Evolutionary conservation across 2,888 invertebrate genomes (phyloP), one percentile per base, ranked within the genome.

Genomic region (Chrysina gloriosa): DNA sequence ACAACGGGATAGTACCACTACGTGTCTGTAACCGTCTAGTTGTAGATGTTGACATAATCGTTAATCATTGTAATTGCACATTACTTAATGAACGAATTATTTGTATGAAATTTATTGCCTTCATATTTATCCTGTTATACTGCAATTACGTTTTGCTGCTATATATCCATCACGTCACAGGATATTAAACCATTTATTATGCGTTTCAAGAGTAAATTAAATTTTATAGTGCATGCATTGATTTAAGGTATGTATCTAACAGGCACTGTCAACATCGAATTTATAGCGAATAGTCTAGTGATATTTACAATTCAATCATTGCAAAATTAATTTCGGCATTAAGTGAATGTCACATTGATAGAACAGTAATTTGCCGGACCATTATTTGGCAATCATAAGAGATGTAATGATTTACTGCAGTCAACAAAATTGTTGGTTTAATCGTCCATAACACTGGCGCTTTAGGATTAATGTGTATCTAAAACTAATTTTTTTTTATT

Each of bases 141-240:
- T 25, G 48, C 23, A 48, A 21, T 21, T 25, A 25, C 25, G 11
- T 14, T 23, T 11, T 5, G 48, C 14, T 27, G 11, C 11, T 14
- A 50, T 50, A 50, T 50, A 50, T 50, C 48, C 27, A 50, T 50
- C 27, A 11, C 4, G 27, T 14, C 4, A 23, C 11, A 6, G 27
- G 14, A 50, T 50, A 50, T 50, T 50, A 50, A 50, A 27, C 48
- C 48, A 50, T 50, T 27, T 50, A 27, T 50, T 50, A 50, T 14
- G 11, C 25, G 19, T 50, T 50, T 50, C 48, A 27, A 50, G 48
- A 50, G 27, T 27, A 50, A 27, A 50, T 50, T 50, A 50, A 50
- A 50, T 50, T 50, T 27, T 50, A n/a, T 6, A 27, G 48, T 2
- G 11, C 48, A 27, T 27, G 27, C 27, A 27, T 50, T 27, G 48